A percentile compares a stretch with the other conserved stretches of the same genome.
These are phyloP conservation scores for Nephrotoma guestfalica DNA, from an alignment of 2,888 invertebrate genomes.

Conservation along the genomic window DNA sequence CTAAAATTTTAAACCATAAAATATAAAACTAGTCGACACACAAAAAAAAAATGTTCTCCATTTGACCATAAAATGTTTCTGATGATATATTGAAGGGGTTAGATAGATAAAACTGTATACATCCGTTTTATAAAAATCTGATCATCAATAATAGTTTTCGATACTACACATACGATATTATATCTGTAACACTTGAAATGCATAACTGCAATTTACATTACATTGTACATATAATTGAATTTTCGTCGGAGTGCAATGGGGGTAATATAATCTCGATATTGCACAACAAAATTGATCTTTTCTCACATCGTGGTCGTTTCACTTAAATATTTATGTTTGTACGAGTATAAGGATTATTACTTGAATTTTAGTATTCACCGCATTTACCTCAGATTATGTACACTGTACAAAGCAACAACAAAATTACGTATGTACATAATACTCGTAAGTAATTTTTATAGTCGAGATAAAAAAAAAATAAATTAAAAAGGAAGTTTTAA, in stretches of 20 bases:
- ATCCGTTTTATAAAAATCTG: background rate
- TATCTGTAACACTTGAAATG: background rate
- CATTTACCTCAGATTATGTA: background rate
- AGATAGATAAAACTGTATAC: background rate
- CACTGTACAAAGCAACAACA: background rate
- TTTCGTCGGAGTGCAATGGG: background rate
- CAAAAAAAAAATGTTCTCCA: background rate
- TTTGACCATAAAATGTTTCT: background rate
- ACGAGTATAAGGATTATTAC: background rate
- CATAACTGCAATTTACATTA: background rate
- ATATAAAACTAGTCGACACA: background rate
- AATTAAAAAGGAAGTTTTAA: background rate
- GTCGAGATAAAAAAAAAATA: background rate
- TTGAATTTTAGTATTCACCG: background rate
- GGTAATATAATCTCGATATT: background rate
- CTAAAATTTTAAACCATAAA: background rate
- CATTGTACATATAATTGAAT: background rate
- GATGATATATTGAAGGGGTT: background rate
- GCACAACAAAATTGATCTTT: background rate
- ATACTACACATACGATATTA: background rate
- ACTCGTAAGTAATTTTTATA: background rate
- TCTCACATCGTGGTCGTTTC: background rate
- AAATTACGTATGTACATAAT: background rate
- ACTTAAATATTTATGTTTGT: background rate
- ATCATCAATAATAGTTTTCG: background rate